Percentiles rank a stretch among this genome's conserved stretches.
phyloP scores from a whole-genome alignment of 2,888 invertebrate species.

The Heliconius cydno region DNA sequence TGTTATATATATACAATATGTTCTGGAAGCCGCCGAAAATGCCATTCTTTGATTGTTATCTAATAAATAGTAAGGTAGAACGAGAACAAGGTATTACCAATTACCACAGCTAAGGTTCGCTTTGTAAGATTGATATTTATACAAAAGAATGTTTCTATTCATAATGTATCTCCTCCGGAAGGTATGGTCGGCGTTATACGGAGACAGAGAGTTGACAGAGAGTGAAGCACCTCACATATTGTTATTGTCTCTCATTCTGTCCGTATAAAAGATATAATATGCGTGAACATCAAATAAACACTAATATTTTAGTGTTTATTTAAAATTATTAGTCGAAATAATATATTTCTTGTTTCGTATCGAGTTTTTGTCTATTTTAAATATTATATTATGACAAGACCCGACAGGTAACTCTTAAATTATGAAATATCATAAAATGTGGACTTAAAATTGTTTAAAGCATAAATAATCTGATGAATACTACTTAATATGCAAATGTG shows the following conservation, averaged over 20 bases:
- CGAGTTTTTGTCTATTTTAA: not conserved
- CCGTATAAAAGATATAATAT: too few relatives aligned
- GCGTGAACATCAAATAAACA: too few relatives aligned
- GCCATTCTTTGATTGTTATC: not conserved
- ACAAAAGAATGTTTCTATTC: not conserved
- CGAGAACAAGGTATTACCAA: not conserved
- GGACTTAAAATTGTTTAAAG: slow-evolving; percentile 5
- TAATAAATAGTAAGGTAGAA: not conserved
- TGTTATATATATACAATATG: not conserved
- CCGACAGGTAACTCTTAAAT: not conserved
- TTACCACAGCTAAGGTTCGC: not conserved
- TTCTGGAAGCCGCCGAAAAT: slow-evolving; percentile 1
- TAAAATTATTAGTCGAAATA: not conserved
- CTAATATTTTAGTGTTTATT: not conserved
- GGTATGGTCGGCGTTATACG: too few relatives aligned
- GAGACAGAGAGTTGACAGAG: too few relatives aligned
- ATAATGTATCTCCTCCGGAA: too few relatives aligned
- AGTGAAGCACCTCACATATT: too few relatives aligned
- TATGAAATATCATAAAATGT: slow-evolving; percentile 5
- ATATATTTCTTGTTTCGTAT: not conserved
- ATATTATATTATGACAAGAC: slow-evolving; percentile 10
- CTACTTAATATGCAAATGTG: slow-evolving; percentile 22
- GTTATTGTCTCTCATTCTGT: too few relatives aligned
- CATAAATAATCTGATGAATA: not conserved
- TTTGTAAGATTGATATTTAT: not conserved